Conservation (phyloP, 2,888 invertebrate genomes). For the Shargacucullia verbasci region DNA sequence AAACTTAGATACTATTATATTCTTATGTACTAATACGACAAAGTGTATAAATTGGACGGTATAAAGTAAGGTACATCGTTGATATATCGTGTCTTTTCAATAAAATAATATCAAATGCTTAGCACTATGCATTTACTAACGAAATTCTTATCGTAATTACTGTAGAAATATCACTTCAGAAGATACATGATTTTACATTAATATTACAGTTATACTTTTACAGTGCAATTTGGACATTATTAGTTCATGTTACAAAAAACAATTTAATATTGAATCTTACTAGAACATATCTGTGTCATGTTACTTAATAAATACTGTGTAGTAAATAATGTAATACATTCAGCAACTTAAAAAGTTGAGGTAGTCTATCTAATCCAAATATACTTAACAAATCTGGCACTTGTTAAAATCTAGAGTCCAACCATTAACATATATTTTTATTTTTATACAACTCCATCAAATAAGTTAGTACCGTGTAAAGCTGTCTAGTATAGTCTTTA, state of each 20-base stretch:
- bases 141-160: conserved; percentile 4
- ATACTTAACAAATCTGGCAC: conserved; percentile 11
- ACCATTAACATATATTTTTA: conserved; percentile 8
- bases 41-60: conserved; percentile 47
- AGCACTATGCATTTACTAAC: neutral
- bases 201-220: no score
- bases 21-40: conserved; percentile 20
- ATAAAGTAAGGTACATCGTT: conserved; percentile 49
- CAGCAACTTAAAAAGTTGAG: conserved; percentile 24
- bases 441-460: conserved; percentile 5
- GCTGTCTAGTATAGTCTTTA: conserved; percentile 12
- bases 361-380: conserved; percentile 17
- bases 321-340: conserved; percentile 8
- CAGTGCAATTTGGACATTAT: no score
- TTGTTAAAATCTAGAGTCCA: conserved; percentile 4
- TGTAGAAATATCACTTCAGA: conserved; percentile 1
- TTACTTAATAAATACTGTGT: conserved; percentile 1
- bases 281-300: neutral
- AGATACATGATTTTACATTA: neutral
- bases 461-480: neutral
- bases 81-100: conserved; percentile 26
- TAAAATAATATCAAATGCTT: conserved; percentile 16
- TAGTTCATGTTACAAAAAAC: no score
- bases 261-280: neutral
- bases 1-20: conserved; percentile 22